Base-by-base conservation (phyloP, 2,888 invertebrate species). In the Drosophila nr. fundita region DNA sequence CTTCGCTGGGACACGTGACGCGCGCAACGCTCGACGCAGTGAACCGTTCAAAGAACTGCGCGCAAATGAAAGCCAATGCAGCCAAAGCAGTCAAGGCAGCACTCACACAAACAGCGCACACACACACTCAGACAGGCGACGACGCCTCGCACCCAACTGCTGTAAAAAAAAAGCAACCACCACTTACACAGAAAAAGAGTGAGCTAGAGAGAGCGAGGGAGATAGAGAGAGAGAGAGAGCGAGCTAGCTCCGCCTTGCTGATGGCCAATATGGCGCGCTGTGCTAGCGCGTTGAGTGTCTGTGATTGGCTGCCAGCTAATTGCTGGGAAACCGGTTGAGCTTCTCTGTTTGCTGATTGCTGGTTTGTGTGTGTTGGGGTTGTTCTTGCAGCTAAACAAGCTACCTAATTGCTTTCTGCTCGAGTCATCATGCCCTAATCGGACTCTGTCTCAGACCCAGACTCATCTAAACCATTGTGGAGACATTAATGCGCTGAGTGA, bases 41-140 rank as follows among this genome's bases (percentile, higher is more conserved):
- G 91, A 91, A 91, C 91, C 91, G 92, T 90, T 91, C 90, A 90
- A 87, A 90, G 89, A 91, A 88, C 87, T 82, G 79, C 86, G 87
- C 76, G 83, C 86, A 80, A 92, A 91, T 91, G 79, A 90, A 83
- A 73, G 63, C 77, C 65, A 66, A 73, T 69, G 53, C 63, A 62
- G 80, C 36, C 64, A 38, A 73, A 71, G 60, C 62, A 62, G 80
- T 32, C 68, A 38, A 38, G 18, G 55, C 38, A 38, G 53, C 42
- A 38, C 38, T 53, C 69, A 50, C 62, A 79, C 65, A 74, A 72
- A 80, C 80, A 77, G 75, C 85, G 82, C 88, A 21, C 68, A 27
- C 29, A 4, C 18, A 18, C 24, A 4, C 32, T 32, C 42, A 15
- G 38, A 34, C 53, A 50, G 40, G 52, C 21, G 45, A 53, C 63